Evolutionary conservation across 2,113 vertebrate genomes (phyloP), one percentile per base, ranked within the genome.

Genomic region (Coptodon bakossiorum): DNA sequence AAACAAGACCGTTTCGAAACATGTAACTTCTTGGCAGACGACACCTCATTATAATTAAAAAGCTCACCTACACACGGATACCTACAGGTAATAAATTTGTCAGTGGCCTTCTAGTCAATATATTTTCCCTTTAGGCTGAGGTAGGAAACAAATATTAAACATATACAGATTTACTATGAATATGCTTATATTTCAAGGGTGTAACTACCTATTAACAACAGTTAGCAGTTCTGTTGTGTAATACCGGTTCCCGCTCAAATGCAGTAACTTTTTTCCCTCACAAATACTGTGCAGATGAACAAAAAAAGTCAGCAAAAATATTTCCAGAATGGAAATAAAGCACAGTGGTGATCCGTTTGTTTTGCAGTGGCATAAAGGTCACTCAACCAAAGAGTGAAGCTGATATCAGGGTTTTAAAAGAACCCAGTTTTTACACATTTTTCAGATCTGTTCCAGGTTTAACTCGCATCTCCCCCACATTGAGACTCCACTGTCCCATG

Each of bases 71-170:
- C 36, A 68, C 79, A 36, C 1, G 48, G 22, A 83, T 19, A 31
- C 45, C 38, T 36, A 53, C 38, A 83, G 19, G 10, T 66, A 68
- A 38, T 36, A 52, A 13, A 52, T 82, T 36, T 80, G 45, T 83
- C 81, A 71, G 31, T 45, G n/a, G 43, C 76, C 24, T 80, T 87
- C 24, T 53, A 59, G 57, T 86, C 57, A 83, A 66, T 22, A 59
- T 48, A 27, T 84, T 80, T 92, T 90, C 93, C 90, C 93, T 88
- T 91, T 94, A 86, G 84, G 76, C 54, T 94, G 96, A 96, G 95
- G 94, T 96, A 95, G 93, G 86, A 92, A 40, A 90, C 76, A n/a
- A 81, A 80, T 82, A 31, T 80, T 29, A 14, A 43, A 81, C 61
- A 22, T 80, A 88, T 85, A 83, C 40, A 63, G 17, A 79, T 43